These are phyloP conservation scores for Plodia interpunctella DNA, from an alignment of 1,140 invertebrate species.

Conservation along the genomic window DNA sequence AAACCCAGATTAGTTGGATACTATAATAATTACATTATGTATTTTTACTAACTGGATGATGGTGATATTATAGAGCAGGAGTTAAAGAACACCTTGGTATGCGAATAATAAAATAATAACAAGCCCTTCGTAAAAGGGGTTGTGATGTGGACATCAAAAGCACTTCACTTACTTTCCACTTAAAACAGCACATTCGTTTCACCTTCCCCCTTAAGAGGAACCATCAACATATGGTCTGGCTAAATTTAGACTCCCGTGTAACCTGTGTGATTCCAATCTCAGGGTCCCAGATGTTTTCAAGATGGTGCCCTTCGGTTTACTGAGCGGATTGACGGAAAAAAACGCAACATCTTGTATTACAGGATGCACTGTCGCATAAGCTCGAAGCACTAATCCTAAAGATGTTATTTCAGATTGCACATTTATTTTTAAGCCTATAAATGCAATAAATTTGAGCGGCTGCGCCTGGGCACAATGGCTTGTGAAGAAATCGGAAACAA, in stretches of 20 bases:
- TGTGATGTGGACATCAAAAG: not conserved
- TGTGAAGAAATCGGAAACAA: not conserved
- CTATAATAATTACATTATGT: no score
- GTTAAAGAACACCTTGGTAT: no score
- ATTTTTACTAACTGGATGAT: no score
- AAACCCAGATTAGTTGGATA: no score
- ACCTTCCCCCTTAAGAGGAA: constrained; percentile 38
- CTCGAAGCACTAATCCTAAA: constrained; percentile 12
- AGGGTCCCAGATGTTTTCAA: constrained; percentile 66
- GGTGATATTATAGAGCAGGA: no score
- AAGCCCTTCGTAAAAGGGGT: not conserved
- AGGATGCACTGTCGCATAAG: constrained; percentile 56
- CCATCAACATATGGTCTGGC: constrained; percentile 56
- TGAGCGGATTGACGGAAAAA: constrained; percentile 57
- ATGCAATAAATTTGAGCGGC: not conserved
- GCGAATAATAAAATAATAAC: not conserved
- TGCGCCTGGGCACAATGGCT: not conserved
- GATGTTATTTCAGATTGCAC: constrained; percentile 14
- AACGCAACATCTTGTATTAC: constrained; percentile 63
- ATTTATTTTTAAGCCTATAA: not conserved
- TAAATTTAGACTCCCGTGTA: constrained; percentile 57
- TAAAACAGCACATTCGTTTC: constrained; percentile 36
- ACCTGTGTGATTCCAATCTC: constrained; percentile 31
- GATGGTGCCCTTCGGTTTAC: constrained; percentile 61
- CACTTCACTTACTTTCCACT: constrained; percentile 23